Base-by-base conservation (phyloP, 2,888 invertebrate species). In the Tetanocera ferruginea region DNA sequence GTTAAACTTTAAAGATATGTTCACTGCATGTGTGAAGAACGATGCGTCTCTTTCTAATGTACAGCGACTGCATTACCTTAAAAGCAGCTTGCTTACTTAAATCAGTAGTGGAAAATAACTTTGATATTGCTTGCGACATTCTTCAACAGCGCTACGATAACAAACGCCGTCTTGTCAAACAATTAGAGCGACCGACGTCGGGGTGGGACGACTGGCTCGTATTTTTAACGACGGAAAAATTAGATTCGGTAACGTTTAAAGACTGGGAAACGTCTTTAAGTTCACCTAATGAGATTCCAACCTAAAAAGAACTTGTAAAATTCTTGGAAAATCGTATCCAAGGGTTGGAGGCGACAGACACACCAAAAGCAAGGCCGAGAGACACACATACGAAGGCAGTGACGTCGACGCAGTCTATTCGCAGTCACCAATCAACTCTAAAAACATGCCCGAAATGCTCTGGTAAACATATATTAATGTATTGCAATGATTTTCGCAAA, bases 121-220 rank as follows among this genome's bases (percentile, higher is more conserved):
- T 79, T 62, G 37, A 70, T 14, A 74, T 43, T 14, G 70, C 78
- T 5, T 80, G 78, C 79, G 75, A 76, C 11, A 74, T 76, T 23
- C 11, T 43, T 43, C 43, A 62, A 25, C 57, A 72, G 3, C 76
- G 78, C 5, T 78, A 62, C 43, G 77, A 79, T n/a, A 80, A 79
- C 28, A 81, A 76, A 14, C 77, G 80, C 1, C 67, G 77, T 11
- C 49, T 77, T 5, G 67, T 70, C n/a, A 72, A 70, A 49, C 73
- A 80, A 34, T 73, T 80, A 8, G 67, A 43, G 5, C 72, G 77
- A 2, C 70, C 81, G 11, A 81, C 71, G 0, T 43, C 72, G 0
- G 23, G 76, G 2, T 80, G 78, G 77, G 77, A 78, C 23, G 80
- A 80, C 37, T 80, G 80, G 80, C n/a, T 80, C 4, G 57, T 81